phyloP scores from a whole-genome alignment of 2,888 invertebrate species.

The Cylindroiulus punctatus region DNA sequence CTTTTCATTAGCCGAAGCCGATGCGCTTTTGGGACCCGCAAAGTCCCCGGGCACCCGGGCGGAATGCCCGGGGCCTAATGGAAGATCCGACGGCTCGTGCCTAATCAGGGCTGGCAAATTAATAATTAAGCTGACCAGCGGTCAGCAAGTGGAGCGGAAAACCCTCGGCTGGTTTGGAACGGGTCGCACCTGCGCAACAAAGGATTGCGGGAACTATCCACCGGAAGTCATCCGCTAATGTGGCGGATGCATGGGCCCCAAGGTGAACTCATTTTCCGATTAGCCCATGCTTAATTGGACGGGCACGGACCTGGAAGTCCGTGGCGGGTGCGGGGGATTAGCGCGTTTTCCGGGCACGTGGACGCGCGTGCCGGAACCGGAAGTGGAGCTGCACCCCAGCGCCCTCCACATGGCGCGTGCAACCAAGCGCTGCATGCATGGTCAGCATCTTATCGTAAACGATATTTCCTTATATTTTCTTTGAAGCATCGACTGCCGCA shows the following conservation, averaged over 20 bases:
- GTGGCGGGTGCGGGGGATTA: neutral
- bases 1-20: neutral
- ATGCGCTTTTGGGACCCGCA: neutral
- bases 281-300: conserved; percentile 18
- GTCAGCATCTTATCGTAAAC: no score
- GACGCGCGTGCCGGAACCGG: neutral
- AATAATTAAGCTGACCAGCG: neutral
- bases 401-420: neutral
- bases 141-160: neutral
- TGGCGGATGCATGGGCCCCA: neutral
- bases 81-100: neutral
- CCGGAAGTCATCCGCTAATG: neutral
- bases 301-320: neutral
- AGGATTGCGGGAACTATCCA: neutral
- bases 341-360: neutral
- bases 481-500: no score
- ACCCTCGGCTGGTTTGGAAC: neutral
- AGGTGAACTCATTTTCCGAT: neutral
- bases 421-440: neutral
- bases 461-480: no score
- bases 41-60: neutral
- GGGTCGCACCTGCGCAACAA: conserved; percentile 3
- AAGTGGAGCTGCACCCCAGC: neutral
- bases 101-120: neutral
- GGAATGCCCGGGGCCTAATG: neutral